Evolutionary conservation across 2,888 invertebrate genomes (phyloP), one percentile per base, ranked within the genome.

Genomic region (Orchesellides sinensis): DNA sequence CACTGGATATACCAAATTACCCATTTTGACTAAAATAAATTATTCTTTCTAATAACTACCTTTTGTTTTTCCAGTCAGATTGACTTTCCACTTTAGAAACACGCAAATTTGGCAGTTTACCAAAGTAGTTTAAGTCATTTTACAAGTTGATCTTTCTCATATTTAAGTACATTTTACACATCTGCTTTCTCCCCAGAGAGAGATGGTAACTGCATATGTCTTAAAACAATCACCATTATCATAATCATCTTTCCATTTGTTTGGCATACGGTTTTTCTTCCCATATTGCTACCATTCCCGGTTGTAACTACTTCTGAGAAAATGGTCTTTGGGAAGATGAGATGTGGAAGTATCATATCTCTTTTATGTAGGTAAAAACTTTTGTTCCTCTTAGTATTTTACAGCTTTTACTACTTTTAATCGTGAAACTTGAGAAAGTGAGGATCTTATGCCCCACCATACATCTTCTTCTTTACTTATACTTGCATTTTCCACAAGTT

Each of bases 361-460:
- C 4, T 21, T 49, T 47, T 47, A 10, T 68, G 27, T 45, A 23
- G 65, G 47, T n/a, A n/a, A 25, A 68, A 72, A 56, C 14, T 14
- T 72, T 45, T 65, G 0, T 70, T 35, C 47, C 59, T 59, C 65
- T 63, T 40, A 10, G 5, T 6, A 65, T 79, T 79, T 70, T 65
- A 79, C 72, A 70, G 52, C 72, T 70, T 79, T 65, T 78, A 61
- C 32, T 69, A 56, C 72, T 72, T 65, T 72, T 79, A 79, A 79
- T 79, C 79, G 72, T 65, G 72, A 72, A 79, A 79, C 72, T 79
- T 79, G 54, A 49, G 61, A 45, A 65, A 35, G 6, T 32, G 32
- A 32, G 10, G 10, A 6, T 32, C 32, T 32, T 32, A 6, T 32
- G 32, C 32, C 10, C 5, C 32, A 32, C n/a, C n/a, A 59, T 19